phyloP scores from a whole-genome alignment of 2,888 invertebrate genomes.

The Myopa testacea region DNA sequence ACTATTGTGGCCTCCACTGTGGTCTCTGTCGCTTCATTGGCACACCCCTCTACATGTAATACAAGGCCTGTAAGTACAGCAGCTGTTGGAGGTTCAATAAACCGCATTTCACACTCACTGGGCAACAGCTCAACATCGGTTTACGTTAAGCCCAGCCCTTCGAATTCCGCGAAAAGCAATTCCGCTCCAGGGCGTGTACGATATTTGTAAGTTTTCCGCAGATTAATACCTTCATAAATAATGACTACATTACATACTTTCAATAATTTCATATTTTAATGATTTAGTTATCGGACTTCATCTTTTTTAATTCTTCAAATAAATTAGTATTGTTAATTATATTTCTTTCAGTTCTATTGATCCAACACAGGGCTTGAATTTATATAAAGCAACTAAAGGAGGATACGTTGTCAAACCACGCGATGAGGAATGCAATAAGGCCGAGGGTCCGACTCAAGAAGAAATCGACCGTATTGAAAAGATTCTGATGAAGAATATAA shows the following conservation, averaged over 20 bases:
- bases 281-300: too few relatives aligned
- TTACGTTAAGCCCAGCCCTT: slow-evolving; percentile 68
- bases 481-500: slow-evolving; percentile 68
- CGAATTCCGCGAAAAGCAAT: slow-evolving; percentile 69
- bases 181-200: slow-evolving; percentile 68
- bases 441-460: slow-evolving; percentile 73
- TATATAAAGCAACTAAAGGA: slow-evolving; percentile 71
- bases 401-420: slow-evolving; percentile 74
- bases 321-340: background rate
- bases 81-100: slow-evolving; percentile 59
- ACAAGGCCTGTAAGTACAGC: slow-evolving; percentile 60
- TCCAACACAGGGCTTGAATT: slow-evolving; percentile 67
- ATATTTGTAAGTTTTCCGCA: slow-evolving; percentile 47
- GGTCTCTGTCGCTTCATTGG: slow-evolving; percentile 53
- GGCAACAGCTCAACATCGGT: slow-evolving; percentile 68
- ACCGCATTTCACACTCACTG: slow-evolving; percentile 66
- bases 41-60: slow-evolving; percentile 57
- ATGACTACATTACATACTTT: too few relatives aligned
- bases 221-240: background rate
- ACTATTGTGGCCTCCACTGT: slow-evolving; percentile 57
- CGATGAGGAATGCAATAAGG: slow-evolving; percentile 77
- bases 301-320: too few relatives aligned
- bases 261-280: too few relatives aligned
- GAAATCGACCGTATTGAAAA: slow-evolving; percentile 73
- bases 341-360: slow-evolving; percentile 64